Evolutionary conservation across 2,888 invertebrate genomes (phyloP), one percentile per base, ranked within the genome.

Genomic region (Oscheius myriophilus): DNA sequence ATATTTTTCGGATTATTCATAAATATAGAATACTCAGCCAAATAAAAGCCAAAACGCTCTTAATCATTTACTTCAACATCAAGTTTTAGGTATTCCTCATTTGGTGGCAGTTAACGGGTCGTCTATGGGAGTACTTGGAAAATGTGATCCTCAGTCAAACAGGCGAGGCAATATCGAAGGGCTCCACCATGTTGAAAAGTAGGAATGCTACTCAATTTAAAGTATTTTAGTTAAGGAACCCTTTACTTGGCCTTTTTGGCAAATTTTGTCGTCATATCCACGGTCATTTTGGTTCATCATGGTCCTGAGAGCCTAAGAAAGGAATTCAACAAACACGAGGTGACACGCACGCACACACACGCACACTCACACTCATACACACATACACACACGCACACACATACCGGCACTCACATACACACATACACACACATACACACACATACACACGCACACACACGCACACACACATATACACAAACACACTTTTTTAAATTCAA

Each of bases 21-120:
- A n/a, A n/a, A n/a, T n/a, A n/a, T n/a, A n/a, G n/a, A n/a, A n/a
- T n/a, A n/a, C n/a, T n/a, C n/a, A n/a, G n/a, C n/a, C n/a, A n/a
- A n/a, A n/a, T n/a, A n/a, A n/a, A n/a, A n/a, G n/a, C n/a, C n/a
- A n/a, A n/a, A n/a, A n/a, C n/a, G n/a, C n/a, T n/a, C n/a, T n/a
- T n/a, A n/a, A n/a, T n/a, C n/a, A n/a, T n/a, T n/a, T n/a, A n/a
- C n/a, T n/a, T n/a, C n/a, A n/a, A n/a, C n/a, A n/a, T n/a, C n/a
- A 57, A 11, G 0, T 25, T 67, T 54, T 21, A 67, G 67, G 52
- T 23, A 16, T 67, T 67, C 43, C 25, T 67, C 18, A 67, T 67
- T 39, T 61, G 61, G 52, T 67, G 67, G 67, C 67, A 67, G 43
- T 33, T 67, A 3, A 59, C 45, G 11, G 67, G 67, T 11, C 26